phyloP scores from a whole-genome alignment of 1,140 invertebrate species.

The Aphis gossypii region DNA sequence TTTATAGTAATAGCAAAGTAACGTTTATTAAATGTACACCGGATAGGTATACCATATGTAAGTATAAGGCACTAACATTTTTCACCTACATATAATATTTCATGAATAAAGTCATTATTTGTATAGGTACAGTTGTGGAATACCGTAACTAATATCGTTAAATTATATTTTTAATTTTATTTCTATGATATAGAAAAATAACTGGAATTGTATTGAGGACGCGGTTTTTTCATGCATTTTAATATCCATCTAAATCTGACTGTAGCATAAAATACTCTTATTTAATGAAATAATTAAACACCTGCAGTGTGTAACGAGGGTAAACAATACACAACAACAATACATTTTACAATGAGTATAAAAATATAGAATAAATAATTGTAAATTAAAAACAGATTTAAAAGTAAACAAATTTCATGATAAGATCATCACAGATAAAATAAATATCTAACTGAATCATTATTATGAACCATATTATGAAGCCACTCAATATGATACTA shows the following conservation, averaged over 20 bases:
- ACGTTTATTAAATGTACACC: background rate
- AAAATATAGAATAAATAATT: background rate
- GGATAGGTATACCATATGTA: background rate
- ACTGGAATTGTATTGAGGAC: background rate
- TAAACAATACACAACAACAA: background rate
- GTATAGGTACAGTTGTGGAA: background rate
- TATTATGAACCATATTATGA: background rate
- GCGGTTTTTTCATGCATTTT: background rate
- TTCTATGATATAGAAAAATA: background rate
- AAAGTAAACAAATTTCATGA: background rate
- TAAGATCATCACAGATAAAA: background rate
- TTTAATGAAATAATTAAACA: background rate
- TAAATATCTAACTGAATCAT: background rate
- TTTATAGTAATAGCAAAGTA: background rate
- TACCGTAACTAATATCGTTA: background rate
- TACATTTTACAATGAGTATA: background rate
- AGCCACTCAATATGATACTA: background rate
- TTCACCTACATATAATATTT: background rate
- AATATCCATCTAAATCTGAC: background rate
- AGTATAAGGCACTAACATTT: background rate
- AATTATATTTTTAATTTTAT: background rate
- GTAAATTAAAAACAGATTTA: background rate
- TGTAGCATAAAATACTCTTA: background rate
- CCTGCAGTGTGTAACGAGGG: too few species aligned
- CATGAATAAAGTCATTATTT: background rate